Evolutionary conservation across 2,113 vertebrate species (phyloP).

Genomic region (Silurus meridionalis): DNA sequence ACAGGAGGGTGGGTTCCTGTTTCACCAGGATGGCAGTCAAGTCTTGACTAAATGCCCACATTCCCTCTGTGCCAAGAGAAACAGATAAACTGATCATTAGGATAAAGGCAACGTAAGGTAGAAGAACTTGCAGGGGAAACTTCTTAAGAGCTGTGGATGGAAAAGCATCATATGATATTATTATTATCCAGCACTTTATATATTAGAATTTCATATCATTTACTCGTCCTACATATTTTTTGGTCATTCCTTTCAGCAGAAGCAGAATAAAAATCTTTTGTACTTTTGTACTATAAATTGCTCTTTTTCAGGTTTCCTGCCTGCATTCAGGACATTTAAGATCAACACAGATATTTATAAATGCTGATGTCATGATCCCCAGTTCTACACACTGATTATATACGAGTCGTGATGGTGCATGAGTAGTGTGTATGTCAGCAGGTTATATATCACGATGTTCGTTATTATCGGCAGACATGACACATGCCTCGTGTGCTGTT

Average conservation of each 20-base stretch:
- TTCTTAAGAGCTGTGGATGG: not conserved
- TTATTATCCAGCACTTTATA: not conserved
- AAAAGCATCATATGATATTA: not conserved
- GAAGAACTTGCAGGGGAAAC: not conserved
- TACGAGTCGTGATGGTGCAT: not conserved
- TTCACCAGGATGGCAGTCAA: constrained; percentile 95
- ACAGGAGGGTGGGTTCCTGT: constrained; percentile 83
- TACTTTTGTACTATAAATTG: not conserved
- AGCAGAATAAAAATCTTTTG: not conserved
- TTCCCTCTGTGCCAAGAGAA: constrained; percentile 80
- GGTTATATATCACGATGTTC: not conserved
- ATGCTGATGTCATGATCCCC: not conserved
- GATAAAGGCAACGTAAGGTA: not conserved
- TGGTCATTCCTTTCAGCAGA: not conserved
- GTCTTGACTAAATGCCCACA: constrained; percentile 92
- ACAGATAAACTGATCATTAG: constrained; percentile 30
- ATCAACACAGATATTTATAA: not conserved
- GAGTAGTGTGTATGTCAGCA: not conserved
- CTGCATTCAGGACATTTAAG: too few species aligned
- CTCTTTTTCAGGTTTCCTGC: not conserved
- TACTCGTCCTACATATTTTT: not conserved
- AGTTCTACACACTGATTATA: not conserved
- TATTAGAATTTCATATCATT: not conserved
- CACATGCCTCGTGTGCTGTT: constrained; percentile 17
- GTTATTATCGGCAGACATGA: constrained; percentile 19